A percentile compares a stretch with the other conserved stretches of the same genome.
Evolutionary conservation across 2,797 vertebrate species (phyloP).

Genomic region (Discoglossus pictus): DNA sequence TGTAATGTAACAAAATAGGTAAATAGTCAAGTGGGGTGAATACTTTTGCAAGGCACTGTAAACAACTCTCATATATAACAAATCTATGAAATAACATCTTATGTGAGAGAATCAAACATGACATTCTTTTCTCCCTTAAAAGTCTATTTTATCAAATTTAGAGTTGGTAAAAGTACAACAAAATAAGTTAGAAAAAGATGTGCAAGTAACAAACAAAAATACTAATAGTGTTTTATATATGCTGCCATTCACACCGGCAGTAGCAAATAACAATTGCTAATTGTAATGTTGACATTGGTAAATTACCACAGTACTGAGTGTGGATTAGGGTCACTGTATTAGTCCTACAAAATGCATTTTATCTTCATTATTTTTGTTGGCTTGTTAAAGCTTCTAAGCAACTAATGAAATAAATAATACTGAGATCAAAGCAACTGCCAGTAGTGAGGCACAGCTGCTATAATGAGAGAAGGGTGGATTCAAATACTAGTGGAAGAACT

Average conservation of each 20-base stretch:
- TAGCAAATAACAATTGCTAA: conserved; percentile 14
- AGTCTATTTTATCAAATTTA: no score
- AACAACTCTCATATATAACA: no score
- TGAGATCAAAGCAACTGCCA: conserved; percentile 13
- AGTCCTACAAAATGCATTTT: conserved; percentile 16
- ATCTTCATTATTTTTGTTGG: conserved; percentile 26
- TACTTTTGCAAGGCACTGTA: no score
- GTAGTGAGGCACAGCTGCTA: conserved; percentile 8
- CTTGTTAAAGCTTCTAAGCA: conserved; percentile 8
- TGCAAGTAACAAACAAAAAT: no score
- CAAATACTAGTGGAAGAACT: conserved; percentile 1
- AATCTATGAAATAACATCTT: no score
- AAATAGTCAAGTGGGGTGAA: no score
- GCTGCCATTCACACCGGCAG: background rate
- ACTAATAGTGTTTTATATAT: conserved; percentile 1
- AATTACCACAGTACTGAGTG: conserved; percentile 19
- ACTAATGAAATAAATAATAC: conserved; percentile 24
- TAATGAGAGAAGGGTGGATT: background rate
- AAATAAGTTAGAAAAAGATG: no score
- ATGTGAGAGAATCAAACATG: no score
- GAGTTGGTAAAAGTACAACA: no score
- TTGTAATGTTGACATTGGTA: conserved; percentile 17
- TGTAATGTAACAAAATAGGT: no score
- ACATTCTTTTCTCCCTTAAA: no score
- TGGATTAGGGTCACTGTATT: conserved; percentile 16